phyloP scores from a whole-genome alignment of 30 jellyfish, hydroid and myxozoan genomes.

The Cassiopea andromeda region DNA sequence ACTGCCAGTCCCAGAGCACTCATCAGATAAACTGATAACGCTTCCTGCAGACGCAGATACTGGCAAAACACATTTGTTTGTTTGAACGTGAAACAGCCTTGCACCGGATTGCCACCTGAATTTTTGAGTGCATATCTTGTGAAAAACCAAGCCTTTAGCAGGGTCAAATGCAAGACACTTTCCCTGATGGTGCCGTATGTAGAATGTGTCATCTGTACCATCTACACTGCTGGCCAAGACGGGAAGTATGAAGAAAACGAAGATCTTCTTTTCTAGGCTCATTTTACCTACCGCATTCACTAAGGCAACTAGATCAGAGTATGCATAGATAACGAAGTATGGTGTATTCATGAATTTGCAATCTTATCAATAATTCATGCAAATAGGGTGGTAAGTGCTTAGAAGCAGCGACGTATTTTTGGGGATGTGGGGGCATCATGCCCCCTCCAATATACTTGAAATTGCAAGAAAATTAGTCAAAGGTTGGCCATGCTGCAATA shows the following conservation, averaged over 20 bases:
- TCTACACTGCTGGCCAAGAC: not conserved
- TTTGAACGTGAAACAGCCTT: conserved; percentile 5
- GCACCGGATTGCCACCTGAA: conserved; percentile 26
- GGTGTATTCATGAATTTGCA: no score
- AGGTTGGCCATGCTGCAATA: no score
- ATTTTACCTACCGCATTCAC: not conserved
- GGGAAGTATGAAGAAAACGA: not conserved
- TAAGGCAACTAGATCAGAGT: not conserved
- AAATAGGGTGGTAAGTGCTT: no score
- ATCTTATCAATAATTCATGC: no score
- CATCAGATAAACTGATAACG: not conserved
- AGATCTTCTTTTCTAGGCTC: not conserved
- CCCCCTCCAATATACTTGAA: no score
- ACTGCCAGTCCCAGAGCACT: conserved; percentile 21
- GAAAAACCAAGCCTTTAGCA: not conserved
- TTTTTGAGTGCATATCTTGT: conserved; percentile 14
- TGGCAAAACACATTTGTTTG: conserved; percentile 16
- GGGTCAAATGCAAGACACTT: conserved; percentile 17
- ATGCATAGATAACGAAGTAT: no score
- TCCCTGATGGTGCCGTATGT: conserved; percentile 2
- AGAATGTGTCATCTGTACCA: not conserved
- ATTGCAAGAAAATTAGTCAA: no score
- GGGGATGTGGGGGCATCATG: no score
- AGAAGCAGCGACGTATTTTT: no score
- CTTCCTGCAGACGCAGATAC: not conserved